These are phyloP conservation scores for Setipinna tenuifilis DNA, from an alignment of 2,797 vertebrate genomes.

Conservation along the genomic window DNA sequence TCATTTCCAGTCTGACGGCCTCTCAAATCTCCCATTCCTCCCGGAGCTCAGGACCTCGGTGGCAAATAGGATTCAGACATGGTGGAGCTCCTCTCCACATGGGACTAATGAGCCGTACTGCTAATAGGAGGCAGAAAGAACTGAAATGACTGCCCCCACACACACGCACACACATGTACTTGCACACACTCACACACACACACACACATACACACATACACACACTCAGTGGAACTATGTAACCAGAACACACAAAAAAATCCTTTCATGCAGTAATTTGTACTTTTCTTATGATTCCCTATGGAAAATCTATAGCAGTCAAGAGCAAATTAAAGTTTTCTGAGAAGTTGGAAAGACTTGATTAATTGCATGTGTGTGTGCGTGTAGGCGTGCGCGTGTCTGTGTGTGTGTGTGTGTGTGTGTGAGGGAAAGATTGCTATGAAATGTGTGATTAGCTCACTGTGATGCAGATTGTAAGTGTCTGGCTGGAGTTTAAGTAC, in stretches of 20 bases:
- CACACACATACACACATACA: background rate
- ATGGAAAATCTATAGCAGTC: background rate
- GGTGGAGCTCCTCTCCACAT: background rate
- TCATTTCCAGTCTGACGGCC: background rate
- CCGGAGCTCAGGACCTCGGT: background rate
- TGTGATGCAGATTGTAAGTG: background rate
- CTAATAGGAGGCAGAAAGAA: slow-evolving; percentile 4
- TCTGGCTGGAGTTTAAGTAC: background rate
- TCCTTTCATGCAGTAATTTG: slow-evolving; percentile 9
- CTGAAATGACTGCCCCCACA: slow-evolving; percentile 12
- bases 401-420: background rate
- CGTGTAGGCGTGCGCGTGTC: background rate
- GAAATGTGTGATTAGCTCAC: background rate
- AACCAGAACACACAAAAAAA: slow-evolving; percentile 15
- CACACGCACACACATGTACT: slow-evolving; percentile 42
- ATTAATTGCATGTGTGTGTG: background rate
- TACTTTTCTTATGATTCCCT: background rate
- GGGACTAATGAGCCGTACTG: background rate
- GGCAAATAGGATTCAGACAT: slow-evolving; percentile 3
- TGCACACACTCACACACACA: slow-evolving; percentile 22
- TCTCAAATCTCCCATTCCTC: slow-evolving; percentile 3
- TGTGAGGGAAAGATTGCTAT: no score
- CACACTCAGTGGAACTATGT: background rate
- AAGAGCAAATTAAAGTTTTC: background rate
- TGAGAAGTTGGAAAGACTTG: background rate